Percentiles rank a stretch among this genome's conserved stretches.
These are phyloP conservation scores for Dascyllus trimaculatus DNA, from an alignment of 2,113 vertebrate species.

Conservation along the genomic window DNA sequence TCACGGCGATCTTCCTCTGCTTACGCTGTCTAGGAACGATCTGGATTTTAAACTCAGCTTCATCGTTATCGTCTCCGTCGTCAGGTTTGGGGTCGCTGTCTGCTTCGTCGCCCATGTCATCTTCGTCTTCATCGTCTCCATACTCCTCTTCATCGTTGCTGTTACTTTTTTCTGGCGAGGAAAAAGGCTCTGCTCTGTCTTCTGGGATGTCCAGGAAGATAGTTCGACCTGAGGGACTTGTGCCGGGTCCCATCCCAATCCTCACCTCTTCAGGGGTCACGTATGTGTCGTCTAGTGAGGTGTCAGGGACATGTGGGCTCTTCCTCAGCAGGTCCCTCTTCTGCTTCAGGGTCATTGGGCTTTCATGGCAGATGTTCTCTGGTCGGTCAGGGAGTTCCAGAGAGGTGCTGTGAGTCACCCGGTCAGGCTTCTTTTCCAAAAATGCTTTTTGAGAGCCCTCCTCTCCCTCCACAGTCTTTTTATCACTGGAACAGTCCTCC, in stretches of 20 bases:
- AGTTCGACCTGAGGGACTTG: constrained; percentile 86
- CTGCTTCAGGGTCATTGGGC: constrained; percentile 92
- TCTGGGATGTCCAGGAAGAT: constrained; percentile 91
- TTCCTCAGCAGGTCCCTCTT: constrained; percentile 95
- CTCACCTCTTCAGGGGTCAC: constrained; percentile 79
- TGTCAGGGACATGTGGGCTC: constrained; percentile 89
- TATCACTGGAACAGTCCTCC: constrained; percentile 91
- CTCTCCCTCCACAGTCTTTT: constrained; percentile 63
- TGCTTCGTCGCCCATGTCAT: constrained; percentile 89
- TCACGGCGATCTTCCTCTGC: constrained; percentile 98
- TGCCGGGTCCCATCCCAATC: constrained; percentile 45
- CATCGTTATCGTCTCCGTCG: constrained; percentile 89
- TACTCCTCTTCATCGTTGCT: constrained; percentile 87
- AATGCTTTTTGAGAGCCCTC: constrained; percentile 50
- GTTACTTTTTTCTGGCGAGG: constrained; percentile 86
- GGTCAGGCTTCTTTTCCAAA: constrained; percentile 54
- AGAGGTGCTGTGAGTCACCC: constrained; percentile 72
- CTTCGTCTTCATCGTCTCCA: constrained; percentile 88
- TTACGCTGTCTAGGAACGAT: constrained; percentile 97
- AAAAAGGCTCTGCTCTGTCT: constrained; percentile 86
- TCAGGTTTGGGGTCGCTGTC: constrained; percentile 88
- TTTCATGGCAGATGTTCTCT: constrained; percentile 83
- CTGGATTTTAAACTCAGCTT: constrained; percentile 98
- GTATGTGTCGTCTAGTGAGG: constrained; percentile 88
- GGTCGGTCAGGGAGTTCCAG: constrained; percentile 76